Percentiles rank a stretch among this genome's conserved stretches.
Evolutionary conservation across 2,113 vertebrate genomes (phyloP).

Genomic region (Macaca fascicularis): DNA sequence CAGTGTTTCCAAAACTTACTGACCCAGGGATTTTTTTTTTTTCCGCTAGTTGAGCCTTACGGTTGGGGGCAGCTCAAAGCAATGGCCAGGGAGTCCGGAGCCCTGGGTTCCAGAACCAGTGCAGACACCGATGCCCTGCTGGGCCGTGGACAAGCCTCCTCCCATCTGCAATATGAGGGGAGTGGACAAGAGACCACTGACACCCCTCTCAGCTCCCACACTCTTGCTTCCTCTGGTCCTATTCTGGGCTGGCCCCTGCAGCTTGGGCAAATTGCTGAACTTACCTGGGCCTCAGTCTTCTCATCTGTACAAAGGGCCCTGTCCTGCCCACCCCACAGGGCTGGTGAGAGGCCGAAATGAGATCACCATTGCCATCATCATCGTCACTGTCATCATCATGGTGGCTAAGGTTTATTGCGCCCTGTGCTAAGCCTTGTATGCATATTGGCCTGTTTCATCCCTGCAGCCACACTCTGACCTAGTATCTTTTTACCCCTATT

Average conservation of each 20-base stretch:
- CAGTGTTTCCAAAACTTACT: background rate
- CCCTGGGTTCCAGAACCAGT: background rate
- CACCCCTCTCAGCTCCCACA: background rate
- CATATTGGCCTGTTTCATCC: background rate
- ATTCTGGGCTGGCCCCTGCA: background rate
- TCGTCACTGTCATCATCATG: background rate
- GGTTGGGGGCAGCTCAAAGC: background rate
- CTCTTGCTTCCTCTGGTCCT: background rate
- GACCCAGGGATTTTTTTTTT: background rate
- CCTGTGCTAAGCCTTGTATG: background rate
- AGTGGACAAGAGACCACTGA: rapidly evolving
- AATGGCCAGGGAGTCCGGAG: background rate
- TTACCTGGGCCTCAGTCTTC: background rate
- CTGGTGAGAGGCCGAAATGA: background rate
- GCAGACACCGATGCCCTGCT: background rate
- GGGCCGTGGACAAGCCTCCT: background rate
- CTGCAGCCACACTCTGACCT: rapidly evolving
- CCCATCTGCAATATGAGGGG: rapidly evolving
- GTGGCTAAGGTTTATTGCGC: rapidly evolving
- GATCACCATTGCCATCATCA: rapidly evolving
- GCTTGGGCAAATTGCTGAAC: background rate
- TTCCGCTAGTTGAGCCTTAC: background rate
- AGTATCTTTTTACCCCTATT: too few species aligned
- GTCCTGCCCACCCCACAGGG: background rate
- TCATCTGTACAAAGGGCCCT: background rate